Percentiles rank a stretch among this genome's conserved stretches.
Conservation (phyloP, 2,888 invertebrate genomes). For the Drosophila suboccidentalis region DNA sequence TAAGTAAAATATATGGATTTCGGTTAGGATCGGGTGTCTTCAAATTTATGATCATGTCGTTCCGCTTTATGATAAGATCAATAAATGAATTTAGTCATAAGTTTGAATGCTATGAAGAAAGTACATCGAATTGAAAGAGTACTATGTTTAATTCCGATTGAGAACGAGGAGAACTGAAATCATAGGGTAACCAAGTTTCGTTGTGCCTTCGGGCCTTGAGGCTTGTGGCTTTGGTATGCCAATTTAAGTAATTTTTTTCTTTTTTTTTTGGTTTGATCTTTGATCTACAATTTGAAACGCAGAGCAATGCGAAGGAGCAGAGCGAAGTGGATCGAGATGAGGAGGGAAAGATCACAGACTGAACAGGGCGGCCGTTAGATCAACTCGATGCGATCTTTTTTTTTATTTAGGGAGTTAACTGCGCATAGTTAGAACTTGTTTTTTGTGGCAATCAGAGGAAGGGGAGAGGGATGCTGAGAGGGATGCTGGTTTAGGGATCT, state of each 20-base stretch:
- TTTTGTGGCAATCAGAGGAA: slow-evolving; percentile 32
- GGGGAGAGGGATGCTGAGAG: background rate
- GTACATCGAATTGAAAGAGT: background rate
- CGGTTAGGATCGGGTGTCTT: background rate
- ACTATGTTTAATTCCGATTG: background rate
- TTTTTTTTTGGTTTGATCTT: slow-evolving; percentile 70
- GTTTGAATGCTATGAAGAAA: background rate
- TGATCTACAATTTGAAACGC: slow-evolving; percentile 82
- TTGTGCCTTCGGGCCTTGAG: slow-evolving; percentile 50
- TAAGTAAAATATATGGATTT: background rate
- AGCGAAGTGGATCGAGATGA: slow-evolving; percentile 9
- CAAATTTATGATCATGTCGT: slow-evolving; percentile 8
- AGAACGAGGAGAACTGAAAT: slow-evolving; percentile 25
- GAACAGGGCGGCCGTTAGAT: slow-evolving; percentile 78
- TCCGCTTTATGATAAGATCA: background rate
- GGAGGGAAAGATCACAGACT: slow-evolving; percentile 44
- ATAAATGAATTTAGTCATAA: background rate
- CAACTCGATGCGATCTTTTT: slow-evolving; percentile 73
- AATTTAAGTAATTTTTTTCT: slow-evolving; percentile 66
- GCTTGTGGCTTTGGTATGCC: slow-evolving; percentile 69
- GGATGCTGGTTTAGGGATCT: slow-evolving; percentile 7
- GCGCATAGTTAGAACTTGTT: slow-evolving; percentile 74
- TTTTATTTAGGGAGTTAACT: slow-evolving; percentile 69
- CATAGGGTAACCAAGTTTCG: slow-evolving; percentile 68
- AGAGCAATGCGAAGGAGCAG: slow-evolving; percentile 55